Evolutionary conservation across 64 coral and sea anemone species (phyloP), one percentile per base, ranked within the genome.

Genomic region (Orbicella faveolata): DNA sequence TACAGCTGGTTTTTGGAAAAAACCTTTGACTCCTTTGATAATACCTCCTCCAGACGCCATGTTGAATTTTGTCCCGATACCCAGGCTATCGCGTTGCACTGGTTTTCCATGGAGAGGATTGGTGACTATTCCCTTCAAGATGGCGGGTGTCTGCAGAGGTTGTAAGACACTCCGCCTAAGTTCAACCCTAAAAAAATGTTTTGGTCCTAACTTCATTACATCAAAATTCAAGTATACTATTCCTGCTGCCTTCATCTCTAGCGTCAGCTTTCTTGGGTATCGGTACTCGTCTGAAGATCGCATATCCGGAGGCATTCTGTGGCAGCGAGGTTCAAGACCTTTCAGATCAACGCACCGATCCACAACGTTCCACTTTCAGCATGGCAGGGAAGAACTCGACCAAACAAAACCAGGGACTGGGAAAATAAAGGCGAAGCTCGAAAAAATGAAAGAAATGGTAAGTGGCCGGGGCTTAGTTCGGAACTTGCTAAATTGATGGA

Each of bases 361-460:
- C 23, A 70, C 92, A 73, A 36, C 37, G 6, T 33, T 79, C 34
- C 73, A 83, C 37, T 72, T 77, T 34, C 64, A 75, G 1, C 14
- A 73, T 8, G 83, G 39, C n/a, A 52, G 59, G 33, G 78, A 72
- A 52, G 76, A 87, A 74, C 2, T n/a, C 26, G 80, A 44, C 7
- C 59, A 92, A 48, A 41, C 15, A 68, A 87, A 36, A 26, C 72
- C 66, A 78, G 83, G 54, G 26, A 25, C 83, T 36, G 73, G 30
- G 30, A 87, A 86, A 91, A 63, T 96, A 26, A 96, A 90, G 89
- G 87, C 89, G 30, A 89, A 82, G 64, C 79, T 96, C 63, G 94
- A 87, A 44, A 90, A 97, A 88, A 92, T 94, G 21, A 98, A 98
- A 94, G 96, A 98, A 86, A 92, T 98, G 72, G 96, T 98, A 89